These are phyloP conservation scores for Sarcophaga subvicina DNA, from an alignment of 2,888 invertebrate species.

Conservation along the genomic window DNA sequence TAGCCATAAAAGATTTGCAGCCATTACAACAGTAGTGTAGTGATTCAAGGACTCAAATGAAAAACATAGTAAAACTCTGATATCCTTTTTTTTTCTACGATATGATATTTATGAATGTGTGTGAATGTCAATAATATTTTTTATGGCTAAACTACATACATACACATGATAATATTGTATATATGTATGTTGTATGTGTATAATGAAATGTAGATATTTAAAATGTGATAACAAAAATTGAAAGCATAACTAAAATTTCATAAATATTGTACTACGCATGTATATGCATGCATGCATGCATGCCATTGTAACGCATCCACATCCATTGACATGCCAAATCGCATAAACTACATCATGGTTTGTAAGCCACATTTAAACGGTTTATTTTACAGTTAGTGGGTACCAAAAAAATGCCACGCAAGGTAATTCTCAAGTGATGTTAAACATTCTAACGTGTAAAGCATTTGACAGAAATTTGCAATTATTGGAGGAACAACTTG, in stretches of 20 bases:
- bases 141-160: not conserved
- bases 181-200: not conserved
- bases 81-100: not conserved
- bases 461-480: too few relatives aligned
- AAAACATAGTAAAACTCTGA: slow-evolving; percentile 6
- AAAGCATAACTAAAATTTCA: slow-evolving; percentile 62
- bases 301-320: not conserved
- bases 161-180: not conserved
- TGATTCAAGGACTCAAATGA: slow-evolving; percentile 42
- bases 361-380: not conserved
- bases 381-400: not conserved
- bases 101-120: not conserved
- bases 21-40: slow-evolving; percentile 7
- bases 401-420: not conserved
- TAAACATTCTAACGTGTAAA: too few relatives aligned
- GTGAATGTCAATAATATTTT: slow-evolving; percentile 3
- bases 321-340: slow-evolving; percentile 46
- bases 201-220: slow-evolving; percentile 48
- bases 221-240: slow-evolving; percentile 60
- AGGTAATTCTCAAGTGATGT: too few relatives aligned
- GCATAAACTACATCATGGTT: slow-evolving; percentile 34
- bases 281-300: slow-evolving; percentile 17
- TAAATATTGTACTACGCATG: slow-evolving; percentile 48
- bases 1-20: slow-evolving; percentile 36
- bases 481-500: too few relatives aligned